Conservation (phyloP, 2,888 invertebrate species). For the Dynastes hyllus region DNA sequence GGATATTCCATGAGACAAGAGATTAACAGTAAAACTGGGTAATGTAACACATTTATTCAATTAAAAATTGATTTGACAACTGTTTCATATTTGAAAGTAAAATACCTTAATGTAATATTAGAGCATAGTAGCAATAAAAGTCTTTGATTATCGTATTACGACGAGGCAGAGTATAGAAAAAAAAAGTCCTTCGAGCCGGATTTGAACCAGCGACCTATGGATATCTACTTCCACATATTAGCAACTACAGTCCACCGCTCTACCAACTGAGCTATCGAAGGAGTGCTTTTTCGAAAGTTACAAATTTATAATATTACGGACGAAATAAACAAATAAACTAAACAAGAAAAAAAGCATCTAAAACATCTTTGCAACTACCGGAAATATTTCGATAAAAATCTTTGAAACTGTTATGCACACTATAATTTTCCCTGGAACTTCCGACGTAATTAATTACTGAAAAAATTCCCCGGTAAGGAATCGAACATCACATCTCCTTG, state of each 20-base stretch:
- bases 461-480: no score
- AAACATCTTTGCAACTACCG: no score
- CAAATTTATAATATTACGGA: no score
- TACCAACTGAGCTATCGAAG: conserved; percentile 70
- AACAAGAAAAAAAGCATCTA: no score
- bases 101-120: background rate
- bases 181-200: conserved; percentile 77
- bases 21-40: background rate
- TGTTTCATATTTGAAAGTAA: background rate
- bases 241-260: conserved; percentile 68
- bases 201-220: conserved; percentile 82
- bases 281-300: conserved; percentile 47
- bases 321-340: no score
- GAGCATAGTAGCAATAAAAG: background rate
- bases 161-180: conserved; percentile 50
- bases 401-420: no score
- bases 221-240: conserved; percentile 65
- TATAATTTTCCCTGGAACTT: no score
- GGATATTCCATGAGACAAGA: background rate
- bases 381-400: no score
- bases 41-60: background rate
- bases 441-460: no score
- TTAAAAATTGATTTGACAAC: background rate
- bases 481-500: no score
- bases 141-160: background rate